These are phyloP conservation scores for Globodera rostochiensis DNA, from an alignment of 1,140 invertebrate genomes.

Conservation along the genomic window DNA sequence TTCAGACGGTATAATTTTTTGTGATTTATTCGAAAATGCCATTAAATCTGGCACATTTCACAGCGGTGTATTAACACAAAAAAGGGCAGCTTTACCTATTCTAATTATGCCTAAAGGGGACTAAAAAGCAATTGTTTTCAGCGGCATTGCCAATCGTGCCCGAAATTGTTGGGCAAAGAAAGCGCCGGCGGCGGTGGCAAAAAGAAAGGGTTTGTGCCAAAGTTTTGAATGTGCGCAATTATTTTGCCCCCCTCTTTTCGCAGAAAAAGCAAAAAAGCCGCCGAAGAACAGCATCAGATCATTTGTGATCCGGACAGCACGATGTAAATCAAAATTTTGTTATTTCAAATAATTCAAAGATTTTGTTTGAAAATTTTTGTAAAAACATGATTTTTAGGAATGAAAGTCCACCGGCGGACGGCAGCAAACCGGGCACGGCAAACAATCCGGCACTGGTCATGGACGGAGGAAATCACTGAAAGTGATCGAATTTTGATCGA, in stretches of 20 bases:
- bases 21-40: too few species aligned
- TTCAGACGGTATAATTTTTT: too few species aligned
- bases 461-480: too few species aligned
- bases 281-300: conserved; percentile 15
- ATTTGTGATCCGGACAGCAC: conserved; percentile 20
- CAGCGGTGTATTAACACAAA: too few species aligned
- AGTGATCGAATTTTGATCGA: too few species aligned
- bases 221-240: neutral
- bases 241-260: neutral
- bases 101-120: neutral
- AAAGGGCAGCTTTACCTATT: neutral
- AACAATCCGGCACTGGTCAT: neutral
- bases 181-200: neutral
- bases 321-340: neutral
- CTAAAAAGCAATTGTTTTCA: neutral
- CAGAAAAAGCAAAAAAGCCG: neutral
- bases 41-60: too few species aligned
- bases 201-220: neutral
- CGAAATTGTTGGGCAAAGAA: neutral
- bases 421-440: neutral
- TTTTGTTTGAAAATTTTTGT: neutral
- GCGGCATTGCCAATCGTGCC: neutral
- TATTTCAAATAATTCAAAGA: neutral
- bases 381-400: conserved; percentile 1
- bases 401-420: conserved; percentile 16